Conservation (phyloP, 2,888 invertebrate species). For the Ecliptopera silaceata region DNA sequence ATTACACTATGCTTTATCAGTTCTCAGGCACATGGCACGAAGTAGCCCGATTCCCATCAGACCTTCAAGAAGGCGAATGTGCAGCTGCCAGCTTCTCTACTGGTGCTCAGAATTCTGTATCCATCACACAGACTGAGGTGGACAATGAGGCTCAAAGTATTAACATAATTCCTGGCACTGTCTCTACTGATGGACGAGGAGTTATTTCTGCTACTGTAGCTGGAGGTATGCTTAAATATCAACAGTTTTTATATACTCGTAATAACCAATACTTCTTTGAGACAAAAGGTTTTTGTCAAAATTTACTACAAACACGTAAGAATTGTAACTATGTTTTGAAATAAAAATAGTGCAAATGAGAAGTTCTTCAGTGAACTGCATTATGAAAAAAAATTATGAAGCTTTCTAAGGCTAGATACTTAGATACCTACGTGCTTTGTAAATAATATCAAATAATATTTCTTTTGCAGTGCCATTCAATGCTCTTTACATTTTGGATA, state of each 20-base stretch:
- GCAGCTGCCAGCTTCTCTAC: conserved; percentile 39
- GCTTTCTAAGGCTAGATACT: too few relatives aligned
- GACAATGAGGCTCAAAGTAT: conserved; percentile 47
- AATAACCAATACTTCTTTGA: too few relatives aligned
- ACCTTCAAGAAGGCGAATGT: conserved; percentile 63
- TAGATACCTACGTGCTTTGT: too few relatives aligned
- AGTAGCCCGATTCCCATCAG: conserved; percentile 65
- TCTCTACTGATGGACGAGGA: conserved; percentile 50
- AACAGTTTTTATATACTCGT: too few relatives aligned
- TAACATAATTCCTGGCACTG: conserved; percentile 40
- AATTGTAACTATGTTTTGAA: too few relatives aligned
- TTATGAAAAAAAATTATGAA: too few relatives aligned
- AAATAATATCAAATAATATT: background rate
- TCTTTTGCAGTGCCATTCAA: conserved; percentile 46
- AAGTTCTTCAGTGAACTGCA: too few relatives aligned
- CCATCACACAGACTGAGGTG: conserved; percentile 51
- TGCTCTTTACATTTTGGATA: conserved; percentile 84
- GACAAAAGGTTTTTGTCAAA: too few relatives aligned
- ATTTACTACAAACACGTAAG: too few relatives aligned
- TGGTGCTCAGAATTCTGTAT: conserved; percentile 37
- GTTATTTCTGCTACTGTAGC: conserved; percentile 46
- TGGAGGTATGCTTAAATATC: conserved; percentile 41
- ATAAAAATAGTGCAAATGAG: too few relatives aligned
- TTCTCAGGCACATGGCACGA: conserved; percentile 71
- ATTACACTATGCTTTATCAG: conserved; percentile 42